Evolutionary conservation across 2,888 invertebrate species (phyloP).

Genomic region (Scelioninae gen. 1): DNA sequence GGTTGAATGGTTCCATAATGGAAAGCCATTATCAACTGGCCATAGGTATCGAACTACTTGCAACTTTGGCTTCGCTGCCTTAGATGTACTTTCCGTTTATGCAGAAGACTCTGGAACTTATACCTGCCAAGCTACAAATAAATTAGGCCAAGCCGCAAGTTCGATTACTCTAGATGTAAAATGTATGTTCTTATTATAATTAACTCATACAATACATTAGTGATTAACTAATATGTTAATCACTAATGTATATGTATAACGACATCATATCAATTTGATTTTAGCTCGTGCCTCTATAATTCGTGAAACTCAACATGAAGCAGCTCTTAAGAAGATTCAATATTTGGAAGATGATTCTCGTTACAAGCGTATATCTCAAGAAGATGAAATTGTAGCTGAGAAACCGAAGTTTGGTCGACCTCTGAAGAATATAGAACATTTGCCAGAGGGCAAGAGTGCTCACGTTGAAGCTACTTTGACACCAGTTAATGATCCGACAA

Average conservation of each 20-base stretch:
- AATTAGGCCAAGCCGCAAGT: slow-evolving; percentile 92
- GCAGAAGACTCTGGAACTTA: slow-evolving; percentile 97
- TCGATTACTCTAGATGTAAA: slow-evolving; percentile 92
- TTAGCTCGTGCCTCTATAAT: slow-evolving; percentile 92
- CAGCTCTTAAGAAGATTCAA: slow-evolving; percentile 95
- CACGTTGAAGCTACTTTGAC: slow-evolving; percentile 97
- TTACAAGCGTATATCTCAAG: slow-evolving; percentile 89
- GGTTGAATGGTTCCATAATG: slow-evolving; percentile 97
- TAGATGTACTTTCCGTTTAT: slow-evolving; percentile 97
- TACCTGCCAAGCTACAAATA: slow-evolving; percentile 94
- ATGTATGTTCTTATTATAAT: too few species aligned
- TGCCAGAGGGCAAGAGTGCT: slow-evolving; percentile 93
- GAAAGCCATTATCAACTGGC: slow-evolving; percentile 93
- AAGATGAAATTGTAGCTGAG: slow-evolving; percentile 91
- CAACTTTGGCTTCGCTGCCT: slow-evolving; percentile 98
- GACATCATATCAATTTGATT: too few species aligned
- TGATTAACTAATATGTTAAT: too few species aligned
- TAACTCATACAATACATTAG: too few species aligned
- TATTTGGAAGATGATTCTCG: slow-evolving; percentile 94
- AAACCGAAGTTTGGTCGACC: slow-evolving; percentile 96
- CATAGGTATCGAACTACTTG: slow-evolving; percentile 97
- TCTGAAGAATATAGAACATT: slow-evolving; percentile 92
- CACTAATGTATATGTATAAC: too few species aligned
- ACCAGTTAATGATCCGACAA: slow-evolving; percentile 98
- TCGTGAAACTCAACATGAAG: slow-evolving; percentile 96